phyloP scores from a whole-genome alignment of 1,140 invertebrate genomes.

The Saxidomus purpurata region DNA sequence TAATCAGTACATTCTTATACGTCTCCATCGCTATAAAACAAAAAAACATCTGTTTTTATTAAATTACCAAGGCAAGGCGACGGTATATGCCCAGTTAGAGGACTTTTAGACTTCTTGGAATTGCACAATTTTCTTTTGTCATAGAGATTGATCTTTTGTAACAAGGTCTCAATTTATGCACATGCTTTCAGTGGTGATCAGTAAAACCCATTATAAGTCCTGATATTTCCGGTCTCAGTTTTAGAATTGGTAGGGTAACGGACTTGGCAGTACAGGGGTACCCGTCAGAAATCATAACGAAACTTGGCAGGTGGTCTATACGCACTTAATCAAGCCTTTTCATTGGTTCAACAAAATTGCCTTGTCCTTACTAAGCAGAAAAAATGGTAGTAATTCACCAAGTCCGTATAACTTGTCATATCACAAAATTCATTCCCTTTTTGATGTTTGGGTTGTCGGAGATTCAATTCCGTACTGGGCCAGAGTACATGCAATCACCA shows the following conservation, averaged over 20 bases:
- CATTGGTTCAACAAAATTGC: not conserved
- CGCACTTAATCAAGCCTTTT: not conserved
- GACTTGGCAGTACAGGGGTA: constrained; percentile 6
- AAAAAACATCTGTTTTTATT: not conserved
- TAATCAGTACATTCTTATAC: not conserved
- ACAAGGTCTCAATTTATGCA: not conserved
- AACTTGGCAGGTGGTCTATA: constrained; percentile 8
- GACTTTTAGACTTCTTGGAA: not conserved
- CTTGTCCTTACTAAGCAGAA: not conserved
- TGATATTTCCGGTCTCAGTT: not conserved
- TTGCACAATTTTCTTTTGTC: not conserved
- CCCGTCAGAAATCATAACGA: not conserved
- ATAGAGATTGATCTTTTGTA: not conserved
- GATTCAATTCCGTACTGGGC: constrained; percentile 50
- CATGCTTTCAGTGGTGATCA: not conserved
- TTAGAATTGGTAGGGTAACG: constrained; percentile 38
- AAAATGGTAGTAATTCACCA: not conserved
- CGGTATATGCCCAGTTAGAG: not conserved
- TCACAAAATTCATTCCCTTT: not conserved
- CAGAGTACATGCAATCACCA: not conserved
- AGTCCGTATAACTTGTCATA: not conserved
- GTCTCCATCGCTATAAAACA: not conserved
- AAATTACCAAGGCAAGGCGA: not conserved
- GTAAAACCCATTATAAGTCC: not conserved
- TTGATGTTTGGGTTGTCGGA: constrained; percentile 27